Evolutionary conservation across 2,797 vertebrate genomes (phyloP), one percentile per base, ranked within the genome.

Genomic region (Etheostoma perlongum): DNA sequence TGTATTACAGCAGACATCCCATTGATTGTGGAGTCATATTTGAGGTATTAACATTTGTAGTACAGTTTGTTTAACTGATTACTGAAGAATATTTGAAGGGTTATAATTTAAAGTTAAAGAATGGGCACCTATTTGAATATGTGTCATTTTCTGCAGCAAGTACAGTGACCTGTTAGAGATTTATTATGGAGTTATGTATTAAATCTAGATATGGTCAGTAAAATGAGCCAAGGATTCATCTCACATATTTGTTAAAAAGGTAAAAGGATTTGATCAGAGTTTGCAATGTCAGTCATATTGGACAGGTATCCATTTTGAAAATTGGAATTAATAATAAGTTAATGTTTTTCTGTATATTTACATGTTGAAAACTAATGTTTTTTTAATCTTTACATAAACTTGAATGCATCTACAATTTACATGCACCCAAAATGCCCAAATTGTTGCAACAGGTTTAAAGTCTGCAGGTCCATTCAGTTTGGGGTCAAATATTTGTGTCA

Each of bases 11-110:
- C 64, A 57, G 60, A 63, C 63, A 46, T 71, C 36, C 21, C n/a
- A 15, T 61, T 68, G 33, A 55, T 36, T 46, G 65, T 61, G 49
- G 42, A 73, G 51, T 76, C 23, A 36, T 66, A 19, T 72, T 74
- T 23, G 47, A 73, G 21, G 47, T 76, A 36, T 67, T 80, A 58
- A 60, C 36, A 33, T 70, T 82, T 74, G 27, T 67, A 42, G 40
- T 44, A 5, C 46, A 47, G 48, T 62, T 73, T 40, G 66, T 83
- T 82, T 74, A 5, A 27, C 68, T 65, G 33, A 65, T 75, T 63
- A 55, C 19, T 54, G 36, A 86, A 75, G 46, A 74, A 65, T 16
- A 52, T 65, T 63, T 72, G 64, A 75, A 75, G 60, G 47, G 1
- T 70, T 76, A 2, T 55, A 11, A 55, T 59, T 70, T 53, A 48